phyloP scores from a whole-genome alignment of 2,797 vertebrate species.

The Syngnathus acus region DNA sequence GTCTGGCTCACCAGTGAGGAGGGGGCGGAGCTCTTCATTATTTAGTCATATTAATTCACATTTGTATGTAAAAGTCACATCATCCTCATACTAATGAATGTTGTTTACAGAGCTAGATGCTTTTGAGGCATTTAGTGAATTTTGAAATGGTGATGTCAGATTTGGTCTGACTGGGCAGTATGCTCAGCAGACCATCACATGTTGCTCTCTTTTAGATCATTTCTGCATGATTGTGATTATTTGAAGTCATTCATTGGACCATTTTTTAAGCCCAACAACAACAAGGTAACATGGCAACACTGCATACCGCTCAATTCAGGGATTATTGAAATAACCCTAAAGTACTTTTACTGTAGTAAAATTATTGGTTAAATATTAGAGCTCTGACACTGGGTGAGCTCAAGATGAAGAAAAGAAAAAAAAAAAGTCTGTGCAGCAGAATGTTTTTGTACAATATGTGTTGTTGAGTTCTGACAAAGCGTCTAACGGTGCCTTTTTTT shows the following conservation, averaged over 20 bases:
- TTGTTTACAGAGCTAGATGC: background rate
- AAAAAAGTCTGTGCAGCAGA: too few relatives aligned
- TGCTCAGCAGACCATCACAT: constrained; percentile 47
- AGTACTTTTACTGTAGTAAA: too few relatives aligned
- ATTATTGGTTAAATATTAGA: too few relatives aligned
- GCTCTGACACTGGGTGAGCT: too few relatives aligned
- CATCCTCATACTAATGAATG: background rate
- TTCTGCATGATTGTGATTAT: constrained; percentile 12
- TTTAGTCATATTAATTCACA: background rate
- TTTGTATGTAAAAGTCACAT: background rate
- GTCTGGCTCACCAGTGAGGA: constrained; percentile 1
- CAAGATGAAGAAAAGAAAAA: too few relatives aligned
- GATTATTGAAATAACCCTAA: background rate
- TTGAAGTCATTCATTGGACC: constrained; percentile 9
- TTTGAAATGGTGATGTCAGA: background rate
- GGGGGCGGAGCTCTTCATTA: background rate
- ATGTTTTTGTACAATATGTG: constrained; percentile 4
- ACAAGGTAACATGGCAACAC: constrained; percentile 11
- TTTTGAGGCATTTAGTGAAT: background rate
- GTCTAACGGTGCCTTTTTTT: constrained; percentile 28
- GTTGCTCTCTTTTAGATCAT: constrained; percentile 16
- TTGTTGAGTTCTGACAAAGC: constrained; percentile 18
- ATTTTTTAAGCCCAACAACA: background rate
- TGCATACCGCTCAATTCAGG: constrained; percentile 4
- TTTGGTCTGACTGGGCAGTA: background rate